Conservation (phyloP, 2,888 invertebrate species). For the Phaedon cochleariae region DNA sequence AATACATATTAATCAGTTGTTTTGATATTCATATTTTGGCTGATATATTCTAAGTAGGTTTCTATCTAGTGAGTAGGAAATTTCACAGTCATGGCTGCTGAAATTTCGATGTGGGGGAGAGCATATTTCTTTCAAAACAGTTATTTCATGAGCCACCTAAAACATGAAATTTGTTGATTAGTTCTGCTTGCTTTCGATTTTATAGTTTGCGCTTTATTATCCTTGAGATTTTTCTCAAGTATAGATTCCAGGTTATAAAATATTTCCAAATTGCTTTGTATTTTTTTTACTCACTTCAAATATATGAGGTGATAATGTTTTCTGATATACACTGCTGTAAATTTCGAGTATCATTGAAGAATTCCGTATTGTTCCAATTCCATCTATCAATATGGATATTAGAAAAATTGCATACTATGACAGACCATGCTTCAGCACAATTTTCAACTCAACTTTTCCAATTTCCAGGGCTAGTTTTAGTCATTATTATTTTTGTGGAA, state of each 20-base stretch:
- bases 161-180: background rate
- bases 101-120: background rate
- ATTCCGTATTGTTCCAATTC: too few relatives aligned
- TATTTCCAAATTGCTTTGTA: background rate
- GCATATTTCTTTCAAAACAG: background rate
- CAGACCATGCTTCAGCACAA: too few relatives aligned
- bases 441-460: too few relatives aligned
- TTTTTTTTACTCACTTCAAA: background rate
- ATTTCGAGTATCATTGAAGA: background rate
- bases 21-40: background rate
- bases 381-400: too few relatives aligned
- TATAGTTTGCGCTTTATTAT: background rate
- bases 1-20: background rate
- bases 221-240: too few relatives aligned
- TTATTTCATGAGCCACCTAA: background rate
- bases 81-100: background rate
- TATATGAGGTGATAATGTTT: background rate
- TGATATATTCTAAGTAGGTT: background rate
- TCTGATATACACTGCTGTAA: background rate
- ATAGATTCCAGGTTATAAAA: too few relatives aligned
- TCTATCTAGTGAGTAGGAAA: background rate
- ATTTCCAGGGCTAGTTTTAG: too few relatives aligned
- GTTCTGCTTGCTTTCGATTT: background rate
- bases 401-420: too few relatives aligned
- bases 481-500: too few relatives aligned